Conservation (phyloP, 2,797 vertebrate species). For the Rhynchotus rufescens region DNA sequence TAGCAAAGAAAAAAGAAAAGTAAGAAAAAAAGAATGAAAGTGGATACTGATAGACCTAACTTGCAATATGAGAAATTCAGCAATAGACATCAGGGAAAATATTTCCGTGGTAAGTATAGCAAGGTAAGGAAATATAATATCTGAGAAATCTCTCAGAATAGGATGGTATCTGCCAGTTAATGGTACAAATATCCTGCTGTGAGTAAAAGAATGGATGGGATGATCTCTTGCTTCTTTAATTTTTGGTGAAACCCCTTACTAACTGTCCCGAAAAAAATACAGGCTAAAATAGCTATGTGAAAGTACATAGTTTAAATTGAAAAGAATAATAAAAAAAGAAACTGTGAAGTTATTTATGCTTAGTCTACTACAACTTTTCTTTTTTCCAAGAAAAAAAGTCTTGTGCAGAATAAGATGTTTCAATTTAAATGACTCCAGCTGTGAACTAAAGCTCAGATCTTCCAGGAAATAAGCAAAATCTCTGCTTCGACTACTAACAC, state of each 20-base stretch:
- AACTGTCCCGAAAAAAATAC: background rate
- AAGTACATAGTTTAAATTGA: background rate
- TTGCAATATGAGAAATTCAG: background rate
- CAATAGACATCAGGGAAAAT: background rate
- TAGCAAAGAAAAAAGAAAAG: background rate
- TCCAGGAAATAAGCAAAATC: background rate
- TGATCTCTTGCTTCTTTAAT: constrained; percentile 9
- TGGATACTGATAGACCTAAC: background rate
- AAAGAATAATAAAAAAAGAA: background rate
- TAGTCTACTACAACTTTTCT: background rate
- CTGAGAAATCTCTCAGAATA: constrained; percentile 22
- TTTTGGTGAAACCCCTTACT: background rate
- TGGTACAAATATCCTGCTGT: background rate
- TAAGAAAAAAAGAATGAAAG: background rate
- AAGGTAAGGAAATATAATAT: background rate
- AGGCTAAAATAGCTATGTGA: background rate
- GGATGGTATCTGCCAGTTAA: constrained; percentile 26
- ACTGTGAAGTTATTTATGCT: background rate
- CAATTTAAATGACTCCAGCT: background rate
- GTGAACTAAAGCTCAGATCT: background rate
- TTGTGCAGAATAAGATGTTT: background rate
- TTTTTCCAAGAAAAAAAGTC: background rate
- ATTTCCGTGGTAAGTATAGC: background rate
- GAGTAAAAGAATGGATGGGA: background rate
- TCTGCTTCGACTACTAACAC: background rate